A percentile compares a stretch with the other conserved stretches of the same genome.
These are phyloP conservation scores for Morelia viridis DNA, from an alignment of 2,797 vertebrate species.

Conservation along the genomic window DNA sequence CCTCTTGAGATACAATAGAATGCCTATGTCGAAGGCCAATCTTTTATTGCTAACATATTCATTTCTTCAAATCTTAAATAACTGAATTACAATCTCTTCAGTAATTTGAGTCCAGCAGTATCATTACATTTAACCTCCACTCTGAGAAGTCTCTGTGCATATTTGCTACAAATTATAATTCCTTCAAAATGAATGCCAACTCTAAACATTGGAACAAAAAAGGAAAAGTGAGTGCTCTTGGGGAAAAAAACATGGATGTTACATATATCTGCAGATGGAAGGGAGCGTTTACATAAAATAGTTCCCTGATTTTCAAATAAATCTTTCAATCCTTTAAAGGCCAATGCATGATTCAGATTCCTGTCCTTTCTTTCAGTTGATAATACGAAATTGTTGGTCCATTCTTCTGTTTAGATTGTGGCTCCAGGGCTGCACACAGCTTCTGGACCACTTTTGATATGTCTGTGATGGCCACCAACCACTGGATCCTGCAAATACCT, in stretches of 20 bases:
- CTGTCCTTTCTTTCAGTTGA: neutral
- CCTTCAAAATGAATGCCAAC: slow-evolving; percentile 6
- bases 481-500: neutral
- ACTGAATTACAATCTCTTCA: slow-evolving; percentile 23
- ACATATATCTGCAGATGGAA: neutral
- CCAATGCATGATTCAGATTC: neutral
- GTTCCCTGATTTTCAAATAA: neutral
- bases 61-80: slow-evolving; percentile 42
- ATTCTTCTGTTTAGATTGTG: neutral
- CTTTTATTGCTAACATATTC: slow-evolving; percentile 50
- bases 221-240: neutral
- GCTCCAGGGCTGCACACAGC: neutral
- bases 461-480: neutral
- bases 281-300: neutral
- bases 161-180: slow-evolving; percentile 32
- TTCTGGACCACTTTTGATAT: neutral
- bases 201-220: neutral
- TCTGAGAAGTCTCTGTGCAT: slow-evolving; percentile 37
- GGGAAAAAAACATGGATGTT: neutral
- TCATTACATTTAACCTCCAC: slow-evolving; percentile 43
- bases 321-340: neutral
- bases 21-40: slow-evolving; percentile 16
- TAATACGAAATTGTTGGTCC: neutral
- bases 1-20: slow-evolving; percentile 23
- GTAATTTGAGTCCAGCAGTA: slow-evolving; percentile 43